Evolutionary conservation across 2,797 vertebrate genomes (phyloP), one percentile per base, ranked within the genome.

Genomic region (Rhodeus uyekii): DNA sequence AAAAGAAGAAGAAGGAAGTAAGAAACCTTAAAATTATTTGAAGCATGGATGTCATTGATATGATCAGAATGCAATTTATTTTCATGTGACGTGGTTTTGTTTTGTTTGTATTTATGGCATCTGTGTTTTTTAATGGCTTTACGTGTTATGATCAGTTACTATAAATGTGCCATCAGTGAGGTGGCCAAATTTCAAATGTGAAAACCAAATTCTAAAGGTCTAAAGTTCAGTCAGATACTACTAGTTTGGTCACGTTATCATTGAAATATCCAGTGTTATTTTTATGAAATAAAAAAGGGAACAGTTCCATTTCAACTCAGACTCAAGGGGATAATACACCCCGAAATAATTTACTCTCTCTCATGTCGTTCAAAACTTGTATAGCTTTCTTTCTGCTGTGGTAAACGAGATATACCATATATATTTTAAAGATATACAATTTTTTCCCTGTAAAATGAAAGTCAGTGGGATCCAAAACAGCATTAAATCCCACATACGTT

Each of bases 1-100:
- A 96, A 90, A 96, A 95, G 93, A 98, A 94, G 92, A 98, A 97
- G 93, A 98, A 97, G 90, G 97, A 99, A 96, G 98, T 99, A 90
- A 90, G 87, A 3, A 80, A 18, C 8, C 13, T 53, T 39, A n/a
- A 34, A 16, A 60, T 22, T 72, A 3, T 18, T 39, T 38, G 71
- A 38, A 53, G 19, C 12, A 8, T 69, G 12, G 46, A 8, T 24
- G 72, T 55, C 22, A 14, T 27, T 58, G 24, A 44, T 42, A 67
- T 60, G 3, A 64, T 72, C 65, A 50, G 75, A 42, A 64, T 22
- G 9, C 8, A 36, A 24, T 22, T 55, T 36, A 58, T 79, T 29
- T 61, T 46, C 8, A 38, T 81, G 86, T 76, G 76, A 3, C 0
- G 16, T 12, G 27, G 32, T 82, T 36, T 81, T 84, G 55, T 71